Evolutionary conservation across 2,113 vertebrate species (phyloP).

Genomic region (Ptilorrhoa leucosticta): DNA sequence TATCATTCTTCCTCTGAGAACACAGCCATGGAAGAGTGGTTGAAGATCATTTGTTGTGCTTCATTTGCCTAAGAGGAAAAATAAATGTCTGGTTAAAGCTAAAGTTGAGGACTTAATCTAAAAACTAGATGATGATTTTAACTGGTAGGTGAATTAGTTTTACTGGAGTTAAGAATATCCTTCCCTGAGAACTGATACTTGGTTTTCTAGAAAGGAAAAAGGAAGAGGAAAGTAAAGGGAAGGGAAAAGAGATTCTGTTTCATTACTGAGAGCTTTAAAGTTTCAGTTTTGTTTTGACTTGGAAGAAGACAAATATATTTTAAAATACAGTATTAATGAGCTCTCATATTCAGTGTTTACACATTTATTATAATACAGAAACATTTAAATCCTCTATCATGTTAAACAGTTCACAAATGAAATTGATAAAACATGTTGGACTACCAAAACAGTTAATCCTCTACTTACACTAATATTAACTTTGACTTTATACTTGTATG

Average conservation of each 20-base stretch:
- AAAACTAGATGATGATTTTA: background rate
- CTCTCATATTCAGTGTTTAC: background rate
- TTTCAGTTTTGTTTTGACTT: background rate
- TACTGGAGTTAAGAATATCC: background rate
- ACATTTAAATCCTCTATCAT: background rate
- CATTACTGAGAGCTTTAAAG: background rate
- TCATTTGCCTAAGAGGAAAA: background rate
- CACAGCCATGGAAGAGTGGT: background rate
- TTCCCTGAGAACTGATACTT: background rate
- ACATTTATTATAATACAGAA: background rate
- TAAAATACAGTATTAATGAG: background rate
- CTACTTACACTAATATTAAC: background rate
- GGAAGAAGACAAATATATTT: background rate
- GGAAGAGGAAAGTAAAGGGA: background rate
- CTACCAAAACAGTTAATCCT: background rate
- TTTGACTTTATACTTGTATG: background rate
- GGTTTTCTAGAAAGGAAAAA: background rate
- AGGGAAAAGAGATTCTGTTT: background rate
- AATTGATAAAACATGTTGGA: background rate
- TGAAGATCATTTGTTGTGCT: background rate
- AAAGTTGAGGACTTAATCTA: background rate
- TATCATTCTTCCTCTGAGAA: background rate
- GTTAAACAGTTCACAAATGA: background rate
- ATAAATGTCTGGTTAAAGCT: background rate
- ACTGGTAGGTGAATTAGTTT: background rate